Evolutionary conservation across 2,113 vertebrate species (phyloP), one percentile per base, ranked within the genome.

Genomic region (Thamnophis sirtalis): DNA sequence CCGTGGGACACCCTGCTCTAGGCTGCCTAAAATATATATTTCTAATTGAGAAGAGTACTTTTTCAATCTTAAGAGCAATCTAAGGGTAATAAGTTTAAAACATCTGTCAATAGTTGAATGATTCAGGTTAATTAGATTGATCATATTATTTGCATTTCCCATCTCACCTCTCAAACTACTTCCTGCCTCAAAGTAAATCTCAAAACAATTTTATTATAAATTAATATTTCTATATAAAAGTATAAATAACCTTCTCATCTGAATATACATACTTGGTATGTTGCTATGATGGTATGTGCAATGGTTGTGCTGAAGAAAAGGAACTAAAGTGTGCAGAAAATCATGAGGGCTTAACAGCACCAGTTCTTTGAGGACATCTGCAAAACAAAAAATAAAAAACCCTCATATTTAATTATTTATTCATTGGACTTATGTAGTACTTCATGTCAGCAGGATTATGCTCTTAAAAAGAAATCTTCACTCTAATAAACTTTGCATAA

Each of bases 211-310:
- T 90, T 80, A 13, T 80, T 15, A 58, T 86, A 26, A 73, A 73
- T 50, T 28, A 15, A 0, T n/a, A 80, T 24, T 9, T 7, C 1
- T 15, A 19, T 28, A 24, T 10, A 84, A 3, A 92, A 84, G 11
- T 48, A 56, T 49, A 38, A 26, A 33, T 5, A 60, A 17, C 15
- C 43, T 89, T 38, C 9, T 43, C n/a, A 43, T 43, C 13, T 51
- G 93, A 54, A 94, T 96, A 89, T 95, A 98, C 99, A 96, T 98
- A 99, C 98, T 98, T 98, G 99, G 99, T 97, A 99, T 99, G 97
- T 99, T 99, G 98, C 99, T 99, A 97, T 99, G 99, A 97, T 99
- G 99, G 96, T 99, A 99, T 95, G 99, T 99, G 98, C 98, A 99
- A 98, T 99, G 99, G 98, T 99, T 99, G 98, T 99, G 99, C 96